Evolutionary conservation across 2,888 invertebrate species (phyloP).

Genomic region (Phyto melanocephala): DNA sequence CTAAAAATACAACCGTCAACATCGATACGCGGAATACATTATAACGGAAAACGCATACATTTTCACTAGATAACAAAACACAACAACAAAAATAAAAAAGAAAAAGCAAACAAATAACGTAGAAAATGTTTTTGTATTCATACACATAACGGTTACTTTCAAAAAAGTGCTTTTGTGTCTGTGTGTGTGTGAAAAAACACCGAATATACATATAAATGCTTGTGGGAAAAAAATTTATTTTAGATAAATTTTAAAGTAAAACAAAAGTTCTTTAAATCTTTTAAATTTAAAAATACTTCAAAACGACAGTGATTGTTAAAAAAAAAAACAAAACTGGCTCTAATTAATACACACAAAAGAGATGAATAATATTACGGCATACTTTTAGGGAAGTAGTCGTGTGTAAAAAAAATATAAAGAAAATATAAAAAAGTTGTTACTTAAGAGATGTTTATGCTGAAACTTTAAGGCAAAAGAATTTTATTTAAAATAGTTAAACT

Average conservation of each 20-base stretch:
- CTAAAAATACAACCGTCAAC: slow-evolving; percentile 59
- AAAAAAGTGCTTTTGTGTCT: neutral
- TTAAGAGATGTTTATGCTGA: neutral
- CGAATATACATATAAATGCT: neutral
- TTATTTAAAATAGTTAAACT: neutral
- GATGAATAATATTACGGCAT: slow-evolving; percentile 10
- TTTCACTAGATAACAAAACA: slow-evolving; percentile 10
- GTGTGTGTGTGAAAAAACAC: neutral
- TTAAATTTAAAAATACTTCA: neutral
- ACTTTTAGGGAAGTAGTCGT: slow-evolving; percentile 8
- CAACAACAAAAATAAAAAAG: slow-evolving; percentile 9
- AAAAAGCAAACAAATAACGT: slow-evolving; percentile 38
- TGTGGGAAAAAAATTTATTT: neutral
- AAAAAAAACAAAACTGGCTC: neutral
- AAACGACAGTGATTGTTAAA: neutral
- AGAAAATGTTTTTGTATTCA: no score
- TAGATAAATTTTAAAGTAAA: neutral
- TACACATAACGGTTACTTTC: slow-evolving; percentile 7
- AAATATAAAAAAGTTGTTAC: neutral
- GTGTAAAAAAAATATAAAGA: neutral
- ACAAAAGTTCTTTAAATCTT: neutral
- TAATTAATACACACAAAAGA: neutral
- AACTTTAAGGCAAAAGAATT: slow-evolving; percentile 15
- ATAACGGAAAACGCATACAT: slow-evolving; percentile 8
- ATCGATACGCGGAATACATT: slow-evolving; percentile 8